These are phyloP conservation scores for Brachionus plicatilis DNA, from an alignment of 1,140 invertebrate species.

Conservation along the genomic window DNA sequence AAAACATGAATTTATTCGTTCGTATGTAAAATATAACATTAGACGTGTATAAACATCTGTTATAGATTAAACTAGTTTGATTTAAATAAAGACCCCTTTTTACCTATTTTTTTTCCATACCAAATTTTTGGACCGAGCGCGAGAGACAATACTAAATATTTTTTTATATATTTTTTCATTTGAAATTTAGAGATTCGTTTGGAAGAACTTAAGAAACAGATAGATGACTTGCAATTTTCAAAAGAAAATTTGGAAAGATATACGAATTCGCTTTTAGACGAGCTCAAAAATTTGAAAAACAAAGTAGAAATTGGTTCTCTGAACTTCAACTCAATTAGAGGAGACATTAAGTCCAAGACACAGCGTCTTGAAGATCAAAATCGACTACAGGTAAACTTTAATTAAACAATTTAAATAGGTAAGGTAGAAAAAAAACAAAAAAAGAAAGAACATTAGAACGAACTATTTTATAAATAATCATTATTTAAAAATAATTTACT, in stretches of 20 bases:
- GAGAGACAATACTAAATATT: no score
- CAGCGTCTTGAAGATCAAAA: neutral
- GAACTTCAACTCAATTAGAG: neutral
- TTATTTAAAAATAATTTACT: no score
- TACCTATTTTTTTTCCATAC: no score
- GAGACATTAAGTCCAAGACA: neutral
- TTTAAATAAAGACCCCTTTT: no score
- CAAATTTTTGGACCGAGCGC: no score
- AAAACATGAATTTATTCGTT: no score
- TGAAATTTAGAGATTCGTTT: slow-evolving; percentile 44
- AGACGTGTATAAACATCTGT: no score
- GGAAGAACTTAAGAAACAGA: slow-evolving; percentile 32
- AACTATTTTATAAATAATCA: no score
- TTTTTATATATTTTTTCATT: neutral
- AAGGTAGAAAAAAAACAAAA: no score
- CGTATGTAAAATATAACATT: no score
- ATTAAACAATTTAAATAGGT: neutral
- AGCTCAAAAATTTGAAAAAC: neutral
- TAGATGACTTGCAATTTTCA: slow-evolving; percentile 14
- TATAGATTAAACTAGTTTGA: no score
- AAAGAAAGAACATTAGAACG: no score
- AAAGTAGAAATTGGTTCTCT: neutral
- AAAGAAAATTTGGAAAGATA: slow-evolving; percentile 29
- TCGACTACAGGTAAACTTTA: neutral
- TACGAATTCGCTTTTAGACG: neutral